Evolutionary conservation across 2,113 vertebrate species (phyloP), one percentile per base, ranked within the genome.

Genomic region (Petaurus breviceps): DNA sequence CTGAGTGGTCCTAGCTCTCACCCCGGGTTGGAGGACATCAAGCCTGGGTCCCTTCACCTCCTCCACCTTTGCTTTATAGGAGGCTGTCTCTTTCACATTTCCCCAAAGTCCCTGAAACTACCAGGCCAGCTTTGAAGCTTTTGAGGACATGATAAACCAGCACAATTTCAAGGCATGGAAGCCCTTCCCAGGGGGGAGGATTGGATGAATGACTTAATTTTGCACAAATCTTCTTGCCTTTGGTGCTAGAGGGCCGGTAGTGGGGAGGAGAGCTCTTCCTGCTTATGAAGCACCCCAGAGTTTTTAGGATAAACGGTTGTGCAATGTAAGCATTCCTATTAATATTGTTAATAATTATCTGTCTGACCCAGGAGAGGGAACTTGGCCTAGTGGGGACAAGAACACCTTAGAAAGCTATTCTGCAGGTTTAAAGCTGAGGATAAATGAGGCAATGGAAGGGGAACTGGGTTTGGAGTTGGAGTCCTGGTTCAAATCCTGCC

Each of bases 181-280:
- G 1, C 3, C 57, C 55, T 93, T 77, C 51, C 89, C 37, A 1
- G 55, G 0, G 53, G 92, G 77, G 3, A 90, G 92, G 51, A 47
- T 94, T 94, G 95, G 92, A 97, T 94, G 94, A 96, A 95, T 93
- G 97, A 97, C 94, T 96, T 97, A 90, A 96, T 97, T 97, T 95
- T 89, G 93, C 57, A 90, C 51, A 90, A 50, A 47, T 95, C 95
- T 95, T 37, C 46, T 90, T 91, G 57, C 93, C 94, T 92, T 77
- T 28, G 91, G 93, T 93, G 94, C 77, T 94, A n/a, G 93, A 93
- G 93, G 90, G 22, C 46, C 16, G 43, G 51, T 14, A 22, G 57
- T 3, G 25, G 12, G 9, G 46, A 8, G n/a, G 51, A 49, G 23
- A 51, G 92, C 1, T 50, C 37, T 46, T 51, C 61, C 55, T 5